Conservation (phyloP, 2,888 invertebrate species). For the Acrobasis consociella region DNA sequence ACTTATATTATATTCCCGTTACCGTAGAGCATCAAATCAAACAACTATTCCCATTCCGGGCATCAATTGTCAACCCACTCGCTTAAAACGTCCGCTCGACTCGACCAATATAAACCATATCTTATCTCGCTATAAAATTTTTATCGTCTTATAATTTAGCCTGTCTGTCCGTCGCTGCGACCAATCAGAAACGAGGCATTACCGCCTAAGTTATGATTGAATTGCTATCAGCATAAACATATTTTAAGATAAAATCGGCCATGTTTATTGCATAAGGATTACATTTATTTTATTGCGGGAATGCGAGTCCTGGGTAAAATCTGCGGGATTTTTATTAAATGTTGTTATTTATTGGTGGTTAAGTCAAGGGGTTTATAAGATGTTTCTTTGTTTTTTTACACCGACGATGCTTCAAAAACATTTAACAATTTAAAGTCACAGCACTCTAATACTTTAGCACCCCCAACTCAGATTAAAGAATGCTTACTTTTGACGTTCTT, state of each 20-base stretch:
- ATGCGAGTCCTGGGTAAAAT: conserved; percentile 17
- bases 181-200: conserved; percentile 69
- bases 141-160: conserved; percentile 63
- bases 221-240: conserved; percentile 61
- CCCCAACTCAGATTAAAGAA: too few species aligned
- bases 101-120: conserved; percentile 7
- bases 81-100: not conserved
- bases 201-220: conserved; percentile 74
- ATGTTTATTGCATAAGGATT: conserved; percentile 57
- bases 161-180: conserved; percentile 38
- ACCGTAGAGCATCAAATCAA: too few species aligned
- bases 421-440: too few species aligned
- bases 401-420: not conserved
- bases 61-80: not conserved
- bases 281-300: conserved; percentile 48
- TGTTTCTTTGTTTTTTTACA: not conserved
- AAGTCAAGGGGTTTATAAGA: not conserved
- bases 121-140: conserved; percentile 54
- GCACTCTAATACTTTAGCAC: too few species aligned
- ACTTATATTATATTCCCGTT: too few species aligned
- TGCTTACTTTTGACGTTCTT: too few species aligned
- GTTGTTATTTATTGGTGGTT: conserved; percentile 12
- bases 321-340: conserved; percentile 20
- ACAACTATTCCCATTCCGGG: too few species aligned
- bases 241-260: conserved; percentile 69